Evolutionary conservation across 2,113 vertebrate species (phyloP).

Genomic region (Cephalopholis sonnerati): DNA sequence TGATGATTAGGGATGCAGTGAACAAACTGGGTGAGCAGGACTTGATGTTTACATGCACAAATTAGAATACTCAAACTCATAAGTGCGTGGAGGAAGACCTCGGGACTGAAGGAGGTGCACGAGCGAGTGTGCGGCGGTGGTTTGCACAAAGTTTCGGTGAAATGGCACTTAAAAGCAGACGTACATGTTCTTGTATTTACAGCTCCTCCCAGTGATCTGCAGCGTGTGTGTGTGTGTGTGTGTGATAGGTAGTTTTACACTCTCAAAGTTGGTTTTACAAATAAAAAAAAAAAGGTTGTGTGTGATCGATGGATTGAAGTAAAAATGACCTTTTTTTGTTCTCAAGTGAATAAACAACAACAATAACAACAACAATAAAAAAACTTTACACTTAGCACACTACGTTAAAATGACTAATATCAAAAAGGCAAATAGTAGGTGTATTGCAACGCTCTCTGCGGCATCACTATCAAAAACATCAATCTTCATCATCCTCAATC

Average conservation of each 20-base stretch:
- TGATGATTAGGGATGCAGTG: neutral
- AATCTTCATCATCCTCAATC: slow-evolving; percentile 66
- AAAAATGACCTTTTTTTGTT: slow-evolving; percentile 51
- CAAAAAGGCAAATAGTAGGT: slow-evolving; percentile 79
- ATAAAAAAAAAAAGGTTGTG: slow-evolving; percentile 7
- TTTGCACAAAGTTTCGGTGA: neutral
- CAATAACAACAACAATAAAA: slow-evolving; percentile 57
- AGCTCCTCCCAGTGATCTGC: slow-evolving; percentile 30
- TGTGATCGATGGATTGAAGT: slow-evolving; percentile 51
- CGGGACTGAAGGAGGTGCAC: neutral
- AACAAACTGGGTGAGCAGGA: neutral
- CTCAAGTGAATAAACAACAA: slow-evolving; percentile 73
- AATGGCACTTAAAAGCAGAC: slow-evolving; percentile 56
- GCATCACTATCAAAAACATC: slow-evolving; percentile 70
- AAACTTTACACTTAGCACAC: slow-evolving; percentile 65
- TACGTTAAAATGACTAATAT: slow-evolving; percentile 82
- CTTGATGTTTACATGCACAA: neutral
- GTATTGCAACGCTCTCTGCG: slow-evolving; percentile 72
- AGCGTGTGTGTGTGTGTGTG: slow-evolving; percentile 21
- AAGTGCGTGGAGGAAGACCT: neutral
- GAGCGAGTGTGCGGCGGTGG: too few species aligned
- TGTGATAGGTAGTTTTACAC: slow-evolving; percentile 61
- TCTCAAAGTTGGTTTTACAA: slow-evolving; percentile 39
- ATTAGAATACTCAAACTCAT: slow-evolving; percentile 1
- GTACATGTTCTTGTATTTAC: slow-evolving; percentile 28